These are phyloP conservation scores for Eremobia ochroleuca DNA, from an alignment of 2,888 invertebrate species.

Conservation along the genomic window DNA sequence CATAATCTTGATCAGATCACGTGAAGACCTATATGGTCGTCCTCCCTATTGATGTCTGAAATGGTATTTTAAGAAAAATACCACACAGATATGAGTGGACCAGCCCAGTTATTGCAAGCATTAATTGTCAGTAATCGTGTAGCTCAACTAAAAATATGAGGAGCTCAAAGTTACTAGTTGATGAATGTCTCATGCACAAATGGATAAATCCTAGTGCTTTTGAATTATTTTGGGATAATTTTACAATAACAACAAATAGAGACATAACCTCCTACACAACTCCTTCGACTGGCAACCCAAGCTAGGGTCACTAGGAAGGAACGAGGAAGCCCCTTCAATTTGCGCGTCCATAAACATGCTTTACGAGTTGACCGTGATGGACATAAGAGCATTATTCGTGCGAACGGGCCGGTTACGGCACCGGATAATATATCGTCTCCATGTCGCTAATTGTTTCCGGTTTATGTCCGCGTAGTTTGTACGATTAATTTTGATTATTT, in stretches of 20 bases:
- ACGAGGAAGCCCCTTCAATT: conserved; percentile 78
- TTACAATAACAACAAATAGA: neutral
- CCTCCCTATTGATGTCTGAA: neutral
- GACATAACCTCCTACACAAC: neutral
- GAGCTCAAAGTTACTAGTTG: neutral
- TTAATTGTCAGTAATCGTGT: too few species aligned
- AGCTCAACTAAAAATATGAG: too few species aligned
- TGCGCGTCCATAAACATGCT: conserved; percentile 79
- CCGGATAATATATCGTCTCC: conserved; percentile 49
- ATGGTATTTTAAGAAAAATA: neutral
- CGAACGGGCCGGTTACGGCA: conserved; percentile 59
- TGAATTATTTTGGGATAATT: neutral
- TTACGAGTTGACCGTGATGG: conserved; percentile 77
- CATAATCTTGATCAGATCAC: too few species aligned
- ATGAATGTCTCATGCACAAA: neutral
- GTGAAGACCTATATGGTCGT: neutral
- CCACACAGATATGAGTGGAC: too few species aligned
- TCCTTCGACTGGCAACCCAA: conserved; percentile 56
- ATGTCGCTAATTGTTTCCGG: conserved; percentile 66
- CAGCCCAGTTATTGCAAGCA: too few species aligned
- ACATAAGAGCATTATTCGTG: conserved; percentile 69
- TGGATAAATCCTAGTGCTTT: neutral
- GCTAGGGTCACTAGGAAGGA: conserved; percentile 71
- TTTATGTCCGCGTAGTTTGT: conserved; percentile 38
- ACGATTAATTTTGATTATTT: conserved; percentile 56